phyloP scores from a whole-genome alignment of 2,888 invertebrate species.

The Omphaloscelis lunosa region DNA sequence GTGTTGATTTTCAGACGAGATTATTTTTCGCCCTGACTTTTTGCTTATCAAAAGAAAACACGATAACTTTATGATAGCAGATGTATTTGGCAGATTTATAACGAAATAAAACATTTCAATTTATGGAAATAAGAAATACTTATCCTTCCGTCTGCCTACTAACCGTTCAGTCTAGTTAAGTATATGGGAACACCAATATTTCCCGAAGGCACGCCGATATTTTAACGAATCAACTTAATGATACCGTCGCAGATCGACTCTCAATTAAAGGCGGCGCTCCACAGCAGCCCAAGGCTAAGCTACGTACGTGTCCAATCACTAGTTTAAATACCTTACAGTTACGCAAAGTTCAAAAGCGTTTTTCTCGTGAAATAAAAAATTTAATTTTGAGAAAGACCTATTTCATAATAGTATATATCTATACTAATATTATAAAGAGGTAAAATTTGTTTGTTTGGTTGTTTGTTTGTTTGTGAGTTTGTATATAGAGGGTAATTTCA shows the following conservation, averaged over 20 bases:
- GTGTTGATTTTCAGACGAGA: neutral
- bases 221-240: constrained; percentile 52
- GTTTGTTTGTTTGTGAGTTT: no score
- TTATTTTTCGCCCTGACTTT: neutral
- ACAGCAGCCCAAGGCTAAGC: neutral
- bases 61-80: neutral
- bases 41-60: neutral
- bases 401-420: no score
- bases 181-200: constrained; percentile 21
- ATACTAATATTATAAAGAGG: no score
- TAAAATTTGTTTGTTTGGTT: no score
- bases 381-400: no score
- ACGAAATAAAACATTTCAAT: neutral
- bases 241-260: constrained; percentile 30
- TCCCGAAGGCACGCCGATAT: constrained; percentile 17
- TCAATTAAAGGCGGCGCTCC: neutral
- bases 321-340: neutral
- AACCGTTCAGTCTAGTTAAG: constrained; percentile 32
- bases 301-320: neutral
- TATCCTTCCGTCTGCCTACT: constrained; percentile 15
- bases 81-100: neutral
- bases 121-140: constrained; percentile 3
- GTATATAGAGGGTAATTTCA: no score
- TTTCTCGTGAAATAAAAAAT: neutral
- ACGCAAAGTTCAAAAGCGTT: neutral